phyloP scores from a whole-genome alignment of 2,888 invertebrate genomes.

The Brenthis daphne region DNA sequence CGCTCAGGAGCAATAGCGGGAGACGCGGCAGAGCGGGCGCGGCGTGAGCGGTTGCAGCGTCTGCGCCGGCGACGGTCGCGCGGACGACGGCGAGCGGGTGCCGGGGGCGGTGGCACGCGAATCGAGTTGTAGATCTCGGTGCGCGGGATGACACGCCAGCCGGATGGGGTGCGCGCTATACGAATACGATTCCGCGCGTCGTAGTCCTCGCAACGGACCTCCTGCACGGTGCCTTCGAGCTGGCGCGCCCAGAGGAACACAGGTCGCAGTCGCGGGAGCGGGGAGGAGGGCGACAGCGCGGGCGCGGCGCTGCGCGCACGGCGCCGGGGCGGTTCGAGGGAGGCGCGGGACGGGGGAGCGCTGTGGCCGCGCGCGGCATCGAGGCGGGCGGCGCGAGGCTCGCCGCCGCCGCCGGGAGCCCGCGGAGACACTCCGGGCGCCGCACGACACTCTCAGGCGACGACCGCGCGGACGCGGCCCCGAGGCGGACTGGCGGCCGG shows the following conservation, averaged over 20 bases:
- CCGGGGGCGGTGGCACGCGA: constrained; percentile 56
- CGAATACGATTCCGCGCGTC: constrained; percentile 92
- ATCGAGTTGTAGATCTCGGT: constrained; percentile 84
- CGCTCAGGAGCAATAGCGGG: constrained; percentile 44
- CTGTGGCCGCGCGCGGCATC: constrained; percentile 77
- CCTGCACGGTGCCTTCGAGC: constrained; percentile 89
- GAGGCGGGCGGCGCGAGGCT: constrained; percentile 80
- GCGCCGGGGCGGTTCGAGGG: constrained; percentile 80
- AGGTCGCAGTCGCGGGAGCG: constrained; percentile 86
- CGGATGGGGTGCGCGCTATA: constrained; percentile 89
- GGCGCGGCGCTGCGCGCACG: constrained; percentile 59
- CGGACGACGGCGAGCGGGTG: constrained; percentile 43
- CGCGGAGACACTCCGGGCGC: constrained; percentile 77
- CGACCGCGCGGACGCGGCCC: constrained; percentile 80
- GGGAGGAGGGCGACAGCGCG: constrained; percentile 79
- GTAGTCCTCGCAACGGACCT: constrained; percentile 93
- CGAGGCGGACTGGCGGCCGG: constrained; percentile 71
- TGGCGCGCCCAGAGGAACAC: constrained; percentile 93
- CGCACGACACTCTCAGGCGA: constrained; percentile 66
- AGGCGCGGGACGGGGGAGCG: constrained; percentile 56
- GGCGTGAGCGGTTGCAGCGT: constrained; percentile 42
- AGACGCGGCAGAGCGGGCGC: constrained; percentile 44
- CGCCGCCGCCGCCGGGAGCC: constrained; percentile 78
- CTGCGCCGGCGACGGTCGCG: constrained; percentile 51
- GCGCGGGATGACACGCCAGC: constrained; percentile 92